Conservation (phyloP, 2,797 vertebrate genomes). For the Astyanax mexicanus region DNA sequence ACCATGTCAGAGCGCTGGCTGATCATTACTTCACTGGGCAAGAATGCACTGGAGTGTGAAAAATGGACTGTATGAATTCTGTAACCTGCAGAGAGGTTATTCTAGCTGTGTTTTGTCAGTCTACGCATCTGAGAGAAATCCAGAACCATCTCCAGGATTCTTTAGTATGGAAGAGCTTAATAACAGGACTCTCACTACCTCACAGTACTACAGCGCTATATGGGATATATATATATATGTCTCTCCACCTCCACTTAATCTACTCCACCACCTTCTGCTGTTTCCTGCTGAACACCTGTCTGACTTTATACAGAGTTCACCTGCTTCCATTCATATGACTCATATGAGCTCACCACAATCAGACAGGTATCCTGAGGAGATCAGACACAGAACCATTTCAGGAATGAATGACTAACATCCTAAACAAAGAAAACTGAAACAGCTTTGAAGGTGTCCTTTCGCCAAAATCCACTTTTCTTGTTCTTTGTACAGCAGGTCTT, state of each 20-base stretch:
- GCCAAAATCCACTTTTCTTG: too few relatives aligned
- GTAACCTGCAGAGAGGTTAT: background rate
- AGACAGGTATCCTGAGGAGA: background rate
- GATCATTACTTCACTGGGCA: conserved; percentile 38
- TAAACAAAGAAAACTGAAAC: background rate
- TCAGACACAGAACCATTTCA: background rate
- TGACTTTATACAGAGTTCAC: background rate
- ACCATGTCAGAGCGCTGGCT: conserved; percentile 26
- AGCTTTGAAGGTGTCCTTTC: too few relatives aligned
- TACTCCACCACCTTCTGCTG: background rate
- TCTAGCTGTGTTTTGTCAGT: background rate
- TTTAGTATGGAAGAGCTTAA: background rate
- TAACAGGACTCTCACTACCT: background rate
- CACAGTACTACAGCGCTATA: background rate
- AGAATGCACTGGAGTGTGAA: conserved; percentile 34
- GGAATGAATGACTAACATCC: background rate
- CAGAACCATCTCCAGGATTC: background rate
- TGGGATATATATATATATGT: background rate
- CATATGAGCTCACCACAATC: background rate
- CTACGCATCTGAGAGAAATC: background rate
- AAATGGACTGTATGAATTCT: conserved; percentile 10
- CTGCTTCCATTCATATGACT: background rate
- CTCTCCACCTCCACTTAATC: background rate
- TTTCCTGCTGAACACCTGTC: background rate
- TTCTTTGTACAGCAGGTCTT: too few relatives aligned